Base-by-base conservation (phyloP, 2,888 invertebrate genomes). In the Caenorhabditis drosophilae region DNA sequence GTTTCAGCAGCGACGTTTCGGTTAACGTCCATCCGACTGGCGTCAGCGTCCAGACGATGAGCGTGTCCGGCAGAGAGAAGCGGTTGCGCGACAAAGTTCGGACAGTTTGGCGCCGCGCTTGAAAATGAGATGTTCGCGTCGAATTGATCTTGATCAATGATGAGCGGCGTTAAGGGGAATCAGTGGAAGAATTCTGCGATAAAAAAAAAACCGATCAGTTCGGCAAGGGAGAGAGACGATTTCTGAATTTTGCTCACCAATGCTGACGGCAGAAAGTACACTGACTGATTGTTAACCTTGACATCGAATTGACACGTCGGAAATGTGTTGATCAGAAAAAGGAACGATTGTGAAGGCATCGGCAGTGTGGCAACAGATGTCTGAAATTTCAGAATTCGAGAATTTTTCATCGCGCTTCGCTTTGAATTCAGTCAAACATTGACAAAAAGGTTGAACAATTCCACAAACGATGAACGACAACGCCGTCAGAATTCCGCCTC, bases 401-500 rank as follows among this genome's bases (percentile, higher is more conserved):
- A 11, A 38, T 38, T 38, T 18, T 18, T n/a, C n/a, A n/a, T n/a
- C n/a, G n/a, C n/a, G n/a, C n/a, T n/a, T n/a, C n/a, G n/a, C 38
- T 41, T 22, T 41, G 9, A 41, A 41, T 20, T 23, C 20, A 22
- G 6, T 22, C 15, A 9, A n/a, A n/a, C n/a, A n/a, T n/a, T n/a
- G n/a, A n/a, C n/a, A n/a, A n/a, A n/a, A n/a, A n/a, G n/a, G 36
- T 58, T 77, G 77, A 35, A 77, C 72, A 23, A 72, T 38, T 50
- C 75, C 77, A 35, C 68, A 71, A 18, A 76, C 55, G 16, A 90
- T 85, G 83, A 96, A 97, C 0, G 96, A 89, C 0, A 89, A 55
- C 0, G 90, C 90, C 0, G 93, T 92, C 1, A 97, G 84, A 15
- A 92, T 79, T 41, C 95, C 94, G 2, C 96, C 97, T 78, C 89